A percentile compares a stretch with the other conserved stretches of the same genome.
Evolutionary conservation across 37 sponge, comb jelly and placozoan species (phyloP).

Genomic region (Spongilla lacustris): DNA sequence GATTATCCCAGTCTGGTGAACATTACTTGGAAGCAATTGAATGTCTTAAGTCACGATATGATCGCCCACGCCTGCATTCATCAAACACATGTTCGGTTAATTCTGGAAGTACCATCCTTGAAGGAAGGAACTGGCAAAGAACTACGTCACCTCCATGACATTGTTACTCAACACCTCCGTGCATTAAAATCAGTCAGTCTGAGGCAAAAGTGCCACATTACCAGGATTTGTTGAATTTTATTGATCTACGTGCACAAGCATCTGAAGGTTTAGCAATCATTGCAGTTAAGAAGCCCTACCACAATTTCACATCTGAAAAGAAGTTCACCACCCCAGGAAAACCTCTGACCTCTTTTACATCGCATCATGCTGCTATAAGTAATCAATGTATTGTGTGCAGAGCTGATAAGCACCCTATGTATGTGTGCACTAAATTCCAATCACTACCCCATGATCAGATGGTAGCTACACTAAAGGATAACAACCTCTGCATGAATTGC

Average conservation of each 20-base stretch:
- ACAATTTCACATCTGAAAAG: not conserved
- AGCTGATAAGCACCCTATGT: slow-evolving; percentile 48
- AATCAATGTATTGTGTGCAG: slow-evolving; percentile 35
- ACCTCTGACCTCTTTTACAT: slow-evolving; percentile 14
- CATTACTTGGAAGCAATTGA: slow-evolving; percentile 53
- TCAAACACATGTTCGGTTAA: slow-evolving; percentile 43
- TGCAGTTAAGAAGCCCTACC: slow-evolving; percentile 5
- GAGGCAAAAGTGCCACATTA: slow-evolving; percentile 31
- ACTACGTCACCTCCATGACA: slow-evolving; percentile 37
- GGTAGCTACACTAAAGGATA: slow-evolving; percentile 29
- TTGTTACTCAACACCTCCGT: slow-evolving; percentile 48
- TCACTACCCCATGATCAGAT: slow-evolving; percentile 28
- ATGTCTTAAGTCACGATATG: slow-evolving; percentile 41
- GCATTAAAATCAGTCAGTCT: slow-evolving; percentile 57
- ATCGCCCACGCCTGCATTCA: slow-evolving; percentile 51
- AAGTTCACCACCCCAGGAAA: slow-evolving; percentile 14
- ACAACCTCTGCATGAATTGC: slow-evolving; percentile 32
- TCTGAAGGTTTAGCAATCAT: slow-evolving; percentile 14
- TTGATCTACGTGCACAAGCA: slow-evolving; percentile 59
- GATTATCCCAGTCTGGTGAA: slow-evolving; percentile 55
- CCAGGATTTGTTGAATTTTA: slow-evolving; percentile 36
- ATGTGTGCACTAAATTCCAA: slow-evolving; percentile 44
- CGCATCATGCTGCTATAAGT: not conserved
- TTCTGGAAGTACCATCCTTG: slow-evolving; percentile 35
- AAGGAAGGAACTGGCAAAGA: slow-evolving; percentile 51